These are phyloP conservation scores for Etheostoma perlongum DNA, from an alignment of 2,797 vertebrate species.

Conservation along the genomic window DNA sequence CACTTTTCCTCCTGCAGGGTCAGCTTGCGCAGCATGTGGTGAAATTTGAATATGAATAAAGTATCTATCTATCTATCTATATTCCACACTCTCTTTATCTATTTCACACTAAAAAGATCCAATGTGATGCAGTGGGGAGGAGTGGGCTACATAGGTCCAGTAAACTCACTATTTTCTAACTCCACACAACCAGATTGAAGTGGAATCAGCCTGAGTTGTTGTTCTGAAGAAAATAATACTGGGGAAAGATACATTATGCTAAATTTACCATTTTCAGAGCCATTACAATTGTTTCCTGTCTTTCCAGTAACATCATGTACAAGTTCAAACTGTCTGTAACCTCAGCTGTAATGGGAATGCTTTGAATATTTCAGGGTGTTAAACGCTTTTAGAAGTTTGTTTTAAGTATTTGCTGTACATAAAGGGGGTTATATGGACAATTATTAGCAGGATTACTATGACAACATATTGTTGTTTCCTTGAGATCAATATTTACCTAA, in stretches of 20 bases:
- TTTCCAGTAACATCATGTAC: background rate
- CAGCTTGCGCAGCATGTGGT: slow-evolving; percentile 80
- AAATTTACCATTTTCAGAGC: too few species aligned
- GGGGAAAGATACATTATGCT: too few species aligned
- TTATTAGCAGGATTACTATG: background rate
- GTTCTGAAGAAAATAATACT: background rate
- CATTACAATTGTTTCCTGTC: too few species aligned
- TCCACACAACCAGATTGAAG: background rate
- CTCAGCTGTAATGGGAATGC: background rate
- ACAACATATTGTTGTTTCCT: background rate
- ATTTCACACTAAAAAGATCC: background rate
- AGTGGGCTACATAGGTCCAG: too few species aligned
- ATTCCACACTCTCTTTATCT: too few species aligned
- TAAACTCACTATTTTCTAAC: background rate
- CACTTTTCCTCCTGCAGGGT: slow-evolving; percentile 87
- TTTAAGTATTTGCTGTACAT: too few species aligned
- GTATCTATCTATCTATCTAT: too few species aligned
- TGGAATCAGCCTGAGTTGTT: background rate
- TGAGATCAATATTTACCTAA: background rate
- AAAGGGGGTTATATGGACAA: too few species aligned
- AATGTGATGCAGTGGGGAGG: background rate
- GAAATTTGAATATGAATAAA: slow-evolving; percentile 75
- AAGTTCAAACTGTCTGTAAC: too few species aligned
- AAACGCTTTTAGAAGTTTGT: background rate
- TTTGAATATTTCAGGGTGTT: background rate